Conservation (phyloP, 2,797 vertebrate species). For the Protonibea diacanthus region DNA sequence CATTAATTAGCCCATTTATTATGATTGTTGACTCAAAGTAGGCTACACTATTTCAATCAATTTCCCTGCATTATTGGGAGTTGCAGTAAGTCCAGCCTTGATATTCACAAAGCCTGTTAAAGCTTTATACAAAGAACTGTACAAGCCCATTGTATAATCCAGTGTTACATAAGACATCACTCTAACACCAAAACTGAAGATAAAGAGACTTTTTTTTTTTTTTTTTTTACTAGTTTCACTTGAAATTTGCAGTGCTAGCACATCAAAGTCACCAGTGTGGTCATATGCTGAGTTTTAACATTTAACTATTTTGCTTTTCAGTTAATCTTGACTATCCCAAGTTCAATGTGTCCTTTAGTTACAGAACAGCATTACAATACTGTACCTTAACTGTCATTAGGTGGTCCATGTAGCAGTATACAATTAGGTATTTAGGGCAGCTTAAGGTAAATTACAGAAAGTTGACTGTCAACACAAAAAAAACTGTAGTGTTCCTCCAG, state of each 20-base stretch:
- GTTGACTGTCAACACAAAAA: too few relatives aligned
- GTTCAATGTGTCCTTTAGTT: too few relatives aligned
- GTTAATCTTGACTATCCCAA: neutral
- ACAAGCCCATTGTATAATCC: neutral
- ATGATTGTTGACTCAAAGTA: conserved; percentile 34
- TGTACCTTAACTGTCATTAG: too few relatives aligned
- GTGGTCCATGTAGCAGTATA: too few relatives aligned
- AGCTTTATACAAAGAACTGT: conserved; percentile 3
- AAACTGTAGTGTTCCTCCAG: too few relatives aligned
- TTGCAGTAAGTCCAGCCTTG: neutral
- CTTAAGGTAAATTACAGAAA: too few relatives aligned
- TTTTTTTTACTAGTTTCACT: neutral
- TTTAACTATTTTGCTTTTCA: neutral
- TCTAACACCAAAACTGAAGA: neutral
- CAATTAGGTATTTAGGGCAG: too few relatives aligned
- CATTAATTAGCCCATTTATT: conserved; percentile 42
- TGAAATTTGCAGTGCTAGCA: neutral
- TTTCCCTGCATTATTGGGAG: conserved; percentile 19
- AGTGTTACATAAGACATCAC: conserved; percentile 1
- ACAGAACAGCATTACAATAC: too few relatives aligned
- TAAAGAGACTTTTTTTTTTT: neutral
- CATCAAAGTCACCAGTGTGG: neutral
- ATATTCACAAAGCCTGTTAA: conserved; percentile 4
- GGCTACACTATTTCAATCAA: conserved; percentile 22
- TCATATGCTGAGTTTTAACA: neutral